phyloP scores from a whole-genome alignment of 2,113 vertebrate genomes.

The Pardalotus punctatus region DNA sequence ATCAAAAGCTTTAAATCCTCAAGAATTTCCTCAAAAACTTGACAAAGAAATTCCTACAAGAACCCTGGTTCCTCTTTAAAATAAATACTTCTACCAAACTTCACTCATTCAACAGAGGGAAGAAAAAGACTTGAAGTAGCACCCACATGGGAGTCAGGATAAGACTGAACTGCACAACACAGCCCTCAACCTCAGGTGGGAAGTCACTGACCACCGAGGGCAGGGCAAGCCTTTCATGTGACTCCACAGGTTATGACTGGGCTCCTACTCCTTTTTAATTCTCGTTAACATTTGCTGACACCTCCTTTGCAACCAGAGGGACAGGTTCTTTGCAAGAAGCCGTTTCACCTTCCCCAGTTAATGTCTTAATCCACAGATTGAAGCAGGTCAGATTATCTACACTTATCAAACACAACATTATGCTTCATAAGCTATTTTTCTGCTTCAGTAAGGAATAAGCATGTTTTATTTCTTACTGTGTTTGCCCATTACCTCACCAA shows the following conservation, averaged over 20 bases:
- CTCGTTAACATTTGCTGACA: not conserved
- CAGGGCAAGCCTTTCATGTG: not conserved
- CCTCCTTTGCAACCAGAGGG: constrained; percentile 25
- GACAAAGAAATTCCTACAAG: not conserved
- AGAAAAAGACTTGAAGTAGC: not conserved
- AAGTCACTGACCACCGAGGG: not conserved
- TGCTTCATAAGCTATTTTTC: constrained; percentile 52
- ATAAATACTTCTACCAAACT: not conserved
- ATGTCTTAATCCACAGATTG: constrained; percentile 3
- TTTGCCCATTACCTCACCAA: constrained; percentile 59
- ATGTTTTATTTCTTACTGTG: not conserved
- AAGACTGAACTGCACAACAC: not conserved
- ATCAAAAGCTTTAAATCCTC: not conserved
- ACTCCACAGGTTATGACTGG: not conserved
- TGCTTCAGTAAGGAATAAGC: constrained; percentile 30
- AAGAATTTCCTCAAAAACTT: not conserved
- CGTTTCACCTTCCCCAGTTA: not conserved
- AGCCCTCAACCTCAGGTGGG: not conserved
- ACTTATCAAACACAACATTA: not conserved
- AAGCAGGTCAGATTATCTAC: constrained; percentile 31
- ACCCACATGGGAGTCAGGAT: accelerated
- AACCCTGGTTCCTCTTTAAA: not conserved
- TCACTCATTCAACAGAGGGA: not conserved
- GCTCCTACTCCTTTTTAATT: not conserved
- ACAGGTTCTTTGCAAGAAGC: not conserved